phyloP scores from a whole-genome alignment of 2,888 invertebrate species.

The Argyra leucocephala region DNA sequence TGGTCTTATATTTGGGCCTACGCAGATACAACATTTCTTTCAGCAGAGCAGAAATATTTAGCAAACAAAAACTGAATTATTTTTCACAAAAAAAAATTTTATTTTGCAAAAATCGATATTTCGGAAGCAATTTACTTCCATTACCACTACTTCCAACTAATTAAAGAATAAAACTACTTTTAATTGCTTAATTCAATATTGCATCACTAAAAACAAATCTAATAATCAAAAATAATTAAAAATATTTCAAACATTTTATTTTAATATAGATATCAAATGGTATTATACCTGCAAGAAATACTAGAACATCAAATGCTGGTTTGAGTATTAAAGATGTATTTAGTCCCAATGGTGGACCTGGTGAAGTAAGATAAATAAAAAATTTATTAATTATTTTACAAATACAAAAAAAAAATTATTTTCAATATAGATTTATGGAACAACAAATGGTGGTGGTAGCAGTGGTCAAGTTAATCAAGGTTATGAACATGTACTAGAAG shows the following conservation, averaged over 20 bases:
- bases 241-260: too few relatives aligned
- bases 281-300: conserved; percentile 52
- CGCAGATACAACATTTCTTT: too few relatives aligned
- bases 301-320: conserved; percentile 66
- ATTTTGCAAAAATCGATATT: too few relatives aligned
- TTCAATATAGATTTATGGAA: conserved; percentile 33
- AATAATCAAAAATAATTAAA: background rate
- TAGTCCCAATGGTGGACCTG: conserved; percentile 51
- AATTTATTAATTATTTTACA: background rate
- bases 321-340: conserved; percentile 75
- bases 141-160: too few relatives aligned
- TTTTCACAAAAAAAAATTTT: too few relatives aligned
- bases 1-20: too few relatives aligned
- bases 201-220: too few relatives aligned
- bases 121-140: too few relatives aligned
- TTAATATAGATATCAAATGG: conserved; percentile 50
- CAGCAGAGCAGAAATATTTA: too few relatives aligned
- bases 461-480: conserved; percentile 67
- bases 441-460: conserved; percentile 55
- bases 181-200: too few relatives aligned
- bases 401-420: background rate
- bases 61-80: too few relatives aligned
- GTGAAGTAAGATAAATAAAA: conserved; percentile 32
- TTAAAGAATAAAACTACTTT: too few relatives aligned
- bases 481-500: conserved; percentile 59